phyloP scores from a whole-genome alignment of 1,140 invertebrate genomes.

The Drosophila carrolli region DNA sequence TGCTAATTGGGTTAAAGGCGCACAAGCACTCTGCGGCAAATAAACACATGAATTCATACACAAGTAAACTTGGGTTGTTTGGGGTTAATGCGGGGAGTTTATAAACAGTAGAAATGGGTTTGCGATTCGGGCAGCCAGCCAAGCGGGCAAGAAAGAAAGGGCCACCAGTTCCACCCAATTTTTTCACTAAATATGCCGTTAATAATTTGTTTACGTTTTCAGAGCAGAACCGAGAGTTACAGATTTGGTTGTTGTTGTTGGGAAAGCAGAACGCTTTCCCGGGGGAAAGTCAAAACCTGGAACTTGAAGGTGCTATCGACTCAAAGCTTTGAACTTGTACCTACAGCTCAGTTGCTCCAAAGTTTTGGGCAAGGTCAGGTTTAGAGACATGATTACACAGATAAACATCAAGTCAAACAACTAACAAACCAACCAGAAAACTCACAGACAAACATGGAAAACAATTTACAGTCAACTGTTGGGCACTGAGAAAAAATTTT shows the following conservation, averaged over 20 bases:
- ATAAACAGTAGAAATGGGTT: constrained; percentile 24
- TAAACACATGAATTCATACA: constrained; percentile 16
- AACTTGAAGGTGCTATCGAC: not conserved
- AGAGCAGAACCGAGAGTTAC: constrained; percentile 62
- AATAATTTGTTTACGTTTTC: constrained; percentile 76
- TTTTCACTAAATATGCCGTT: constrained; percentile 62
- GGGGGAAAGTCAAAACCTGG: constrained; percentile 12
- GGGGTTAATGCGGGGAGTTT: constrained; percentile 39
- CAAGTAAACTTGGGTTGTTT: constrained; percentile 20
- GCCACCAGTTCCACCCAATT: constrained; percentile 61
- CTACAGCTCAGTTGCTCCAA: constrained; percentile 12
- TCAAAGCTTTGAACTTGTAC: constrained; percentile 21
- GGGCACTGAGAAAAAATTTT: constrained; percentile 5
- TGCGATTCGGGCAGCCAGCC: constrained; percentile 20
- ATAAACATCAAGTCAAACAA: constrained; percentile 34
- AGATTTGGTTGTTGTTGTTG: constrained; percentile 14
- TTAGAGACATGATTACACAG: constrained; percentile 44
- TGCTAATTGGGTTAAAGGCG: constrained; percentile 79
- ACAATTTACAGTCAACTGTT: constrained; percentile 51
- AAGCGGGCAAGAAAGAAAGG: constrained; percentile 64
- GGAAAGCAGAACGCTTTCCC: constrained; percentile 48
- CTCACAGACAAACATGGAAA: constrained; percentile 33
- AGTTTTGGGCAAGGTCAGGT: constrained; percentile 54
- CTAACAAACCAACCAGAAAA: constrained; percentile 29
- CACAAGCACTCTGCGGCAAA: constrained; percentile 9